Base-by-base conservation (phyloP, 2,888 invertebrate species). In the Trichogramma dendrolimi region DNA sequence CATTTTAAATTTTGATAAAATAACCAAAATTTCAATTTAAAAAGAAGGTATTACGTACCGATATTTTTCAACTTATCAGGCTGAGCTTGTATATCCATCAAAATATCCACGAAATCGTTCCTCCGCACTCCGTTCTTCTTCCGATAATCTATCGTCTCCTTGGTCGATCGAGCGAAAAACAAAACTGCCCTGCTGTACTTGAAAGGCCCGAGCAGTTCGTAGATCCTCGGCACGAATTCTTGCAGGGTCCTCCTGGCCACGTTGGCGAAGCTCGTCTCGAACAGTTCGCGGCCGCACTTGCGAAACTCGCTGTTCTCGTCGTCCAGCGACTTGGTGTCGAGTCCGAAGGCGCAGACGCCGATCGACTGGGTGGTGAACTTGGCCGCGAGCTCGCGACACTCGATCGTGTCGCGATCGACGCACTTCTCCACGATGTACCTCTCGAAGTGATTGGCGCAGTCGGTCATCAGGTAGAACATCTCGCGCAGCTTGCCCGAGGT, bases 401-500 rank as follows among this genome's bases (percentile, higher is more conserved):
- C 75, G 40, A 77, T 48, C 0, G 67, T 54, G 46, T 71, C 67
- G 7, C 61, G 10, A 5, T 38, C 38, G 4, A 11, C 4, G 1
- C n/a, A 4, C 5, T 4, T 7, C 4, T 11, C 3, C 14, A 54
- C 58, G 6, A 84, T 66, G 68, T 80, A 83, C 2, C 73, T 69
- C 1, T 75, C 73, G 63, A 85, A 68, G 48, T 74, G 73, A 7
- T 75, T 66, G 5, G 80, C 75, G 4, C 82, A 80, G 38, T 79
- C 74, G 8, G 73, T 69, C 6, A 84, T 79, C 3, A 82, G 72
- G 0, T 80, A 77, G 62, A 81, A 82, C 68, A 83, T 80, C 0
- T 80, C 72, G 67, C 83, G 84, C 40, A 81, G 81, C 64, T 83
- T 81, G 47, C 78, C 79, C n/a, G 75, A 71, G 1, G 83, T 82